Base-by-base conservation (phyloP, 2,888 invertebrate species). In the Ceramica pisi region DNA sequence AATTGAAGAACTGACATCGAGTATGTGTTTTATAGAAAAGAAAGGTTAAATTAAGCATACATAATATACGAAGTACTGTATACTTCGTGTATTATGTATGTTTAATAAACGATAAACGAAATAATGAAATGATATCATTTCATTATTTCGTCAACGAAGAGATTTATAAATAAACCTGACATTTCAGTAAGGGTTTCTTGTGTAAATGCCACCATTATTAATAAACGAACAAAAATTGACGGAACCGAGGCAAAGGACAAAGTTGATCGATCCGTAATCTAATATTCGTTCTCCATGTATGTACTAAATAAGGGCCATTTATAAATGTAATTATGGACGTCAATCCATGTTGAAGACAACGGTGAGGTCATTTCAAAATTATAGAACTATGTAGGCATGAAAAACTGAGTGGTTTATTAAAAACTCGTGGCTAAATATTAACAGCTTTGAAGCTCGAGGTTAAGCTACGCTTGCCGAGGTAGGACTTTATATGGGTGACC, bases 261-360 rank as follows among this genome's bases (percentile, higher is more conserved):
- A 63, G 53, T 31, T 19, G 4, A 79, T 79, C 67, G 71, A 80
- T 67, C 10, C 12, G 0, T 57, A 31, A 61, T 67, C 61, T 62
- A 80, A 67, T 67, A 71, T 79, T 79, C 48, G 26, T 55, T 64
- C 26, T 53, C 26, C 19, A 67, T 55, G 53, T 67, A 67, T 55
- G 53, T 67, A 44, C 41, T 10, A 19, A n/a, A 21, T 44, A 41
- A 35, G 48, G 23, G 46, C 10, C 53, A 46, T 64, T 55, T 46
- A 55, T n/a, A 61, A 48, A 57, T 50, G 31, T 65, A 53, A 64
- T 75, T 38, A 71, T 14, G 14, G n/a, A 9, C 12, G 23, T 44
- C 53, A 66, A 51, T 66, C 56, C 23, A 26, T 51, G 50, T 38
- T 23, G 26, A 62, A 46, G 55, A 75, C 21, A 23, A 50, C 26